These are phyloP conservation scores for Heliconius nattereri DNA, from an alignment of 1,140 invertebrate species.

Conservation along the genomic window DNA sequence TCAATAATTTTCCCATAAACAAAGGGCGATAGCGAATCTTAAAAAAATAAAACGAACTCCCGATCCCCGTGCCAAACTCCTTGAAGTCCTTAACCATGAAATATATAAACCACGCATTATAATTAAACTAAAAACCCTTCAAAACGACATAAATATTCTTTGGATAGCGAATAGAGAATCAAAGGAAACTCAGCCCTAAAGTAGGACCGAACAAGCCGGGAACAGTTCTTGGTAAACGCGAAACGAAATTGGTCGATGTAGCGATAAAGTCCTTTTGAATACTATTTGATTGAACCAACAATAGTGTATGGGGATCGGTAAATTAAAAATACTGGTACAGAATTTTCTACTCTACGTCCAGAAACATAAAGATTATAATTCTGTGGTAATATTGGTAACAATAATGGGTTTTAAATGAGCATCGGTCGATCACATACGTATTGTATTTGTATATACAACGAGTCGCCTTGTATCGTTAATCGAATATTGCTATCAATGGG, in stretches of 20 bases:
- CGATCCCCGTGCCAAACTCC: not conserved
- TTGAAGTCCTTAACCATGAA: constrained; percentile 32
- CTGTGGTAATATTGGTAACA: not conserved
- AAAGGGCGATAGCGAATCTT: not conserved
- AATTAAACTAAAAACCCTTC: constrained; percentile 37
- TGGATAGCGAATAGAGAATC: not conserved
- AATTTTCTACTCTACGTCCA: not conserved
- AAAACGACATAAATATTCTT: constrained; percentile 7
- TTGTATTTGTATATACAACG: constrained; percentile 1
- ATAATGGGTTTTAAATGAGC: constrained; percentile 29
- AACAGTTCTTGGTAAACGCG: constrained; percentile 10
- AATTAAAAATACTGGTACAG: constrained; percentile 11
- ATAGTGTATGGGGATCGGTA: constrained; percentile 23
- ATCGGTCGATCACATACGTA: constrained; percentile 20
- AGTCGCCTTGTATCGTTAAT: not conserved
- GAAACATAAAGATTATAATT: not conserved
- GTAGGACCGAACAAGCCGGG: not conserved
- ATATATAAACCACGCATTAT: constrained; percentile 37
- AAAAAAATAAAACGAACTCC: constrained; percentile 24
- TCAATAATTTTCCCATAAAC: not conserved
- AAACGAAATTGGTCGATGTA: constrained; percentile 12
- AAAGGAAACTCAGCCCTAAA: constrained; percentile 9
- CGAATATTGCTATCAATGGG: not conserved
- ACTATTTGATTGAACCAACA: constrained; percentile 37
- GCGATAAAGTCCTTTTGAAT: constrained; percentile 37